A percentile compares a stretch with the other conserved stretches of the same genome.
Evolutionary conservation across 2,888 invertebrate genomes (phyloP).

Genomic region (Strigamia transsilvanica): DNA sequence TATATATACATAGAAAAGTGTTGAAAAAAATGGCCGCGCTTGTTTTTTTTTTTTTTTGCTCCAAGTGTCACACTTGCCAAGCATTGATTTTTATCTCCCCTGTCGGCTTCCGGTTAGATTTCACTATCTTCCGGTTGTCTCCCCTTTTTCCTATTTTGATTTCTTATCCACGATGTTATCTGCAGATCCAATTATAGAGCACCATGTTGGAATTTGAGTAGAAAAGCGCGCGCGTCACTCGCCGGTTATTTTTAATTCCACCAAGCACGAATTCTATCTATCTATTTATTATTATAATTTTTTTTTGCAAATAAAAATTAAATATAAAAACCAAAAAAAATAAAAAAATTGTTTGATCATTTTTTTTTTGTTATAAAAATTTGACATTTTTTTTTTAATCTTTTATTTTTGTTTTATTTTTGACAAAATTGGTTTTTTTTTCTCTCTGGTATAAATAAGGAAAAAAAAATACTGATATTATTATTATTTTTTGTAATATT

Average conservation of each 20-base stretch:
- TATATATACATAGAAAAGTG: neutral
- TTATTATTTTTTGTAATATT: neutral
- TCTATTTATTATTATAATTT: neutral
- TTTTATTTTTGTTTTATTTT: neutral
- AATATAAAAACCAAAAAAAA: neutral
- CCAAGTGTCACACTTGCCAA: neutral
- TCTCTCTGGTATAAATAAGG: conserved; percentile 31
- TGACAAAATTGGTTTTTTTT: neutral
- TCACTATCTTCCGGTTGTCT: conserved; percentile 27
- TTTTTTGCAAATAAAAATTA: neutral
- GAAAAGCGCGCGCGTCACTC: neutral
- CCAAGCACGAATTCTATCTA: neutral
- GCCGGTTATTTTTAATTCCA: neutral
- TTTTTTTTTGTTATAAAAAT: conserved; percentile 38
- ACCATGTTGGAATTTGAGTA: neutral
- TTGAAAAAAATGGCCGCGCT: neutral
- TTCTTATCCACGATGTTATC: neutral
- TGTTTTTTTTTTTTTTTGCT: neutral
- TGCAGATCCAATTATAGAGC: neutral
- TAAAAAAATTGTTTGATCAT: neutral
- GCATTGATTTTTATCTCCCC: conserved; percentile 12
- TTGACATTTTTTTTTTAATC: conserved; percentile 10
- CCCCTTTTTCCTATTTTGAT: conserved; percentile 18
- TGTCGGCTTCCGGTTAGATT: conserved; percentile 1
- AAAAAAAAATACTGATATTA: neutral